These are phyloP conservation scores for Hetaerina americana DNA, from an alignment of 1,140 invertebrate genomes.

Conservation along the genomic window DNA sequence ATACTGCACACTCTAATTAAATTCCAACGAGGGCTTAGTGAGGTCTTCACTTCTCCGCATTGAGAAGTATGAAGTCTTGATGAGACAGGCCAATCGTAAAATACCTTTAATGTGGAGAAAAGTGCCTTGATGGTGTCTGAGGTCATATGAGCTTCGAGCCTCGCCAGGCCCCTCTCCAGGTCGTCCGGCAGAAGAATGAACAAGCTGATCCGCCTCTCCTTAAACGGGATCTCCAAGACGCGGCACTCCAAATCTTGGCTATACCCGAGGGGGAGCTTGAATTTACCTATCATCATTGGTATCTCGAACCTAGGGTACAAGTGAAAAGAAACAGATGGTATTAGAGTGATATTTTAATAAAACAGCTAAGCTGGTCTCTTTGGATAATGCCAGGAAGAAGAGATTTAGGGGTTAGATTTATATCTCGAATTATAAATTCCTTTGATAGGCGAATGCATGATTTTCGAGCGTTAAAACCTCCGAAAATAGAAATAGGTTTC, in stretches of 20 bases:
- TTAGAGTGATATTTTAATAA: neutral
- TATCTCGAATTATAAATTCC: too few relatives aligned
- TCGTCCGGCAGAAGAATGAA: constrained; percentile 27
- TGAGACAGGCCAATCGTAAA: neutral
- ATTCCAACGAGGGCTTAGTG: too few relatives aligned
- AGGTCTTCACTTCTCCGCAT: too few relatives aligned
- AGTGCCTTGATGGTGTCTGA: constrained; percentile 24
- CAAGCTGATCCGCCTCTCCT: constrained; percentile 21
- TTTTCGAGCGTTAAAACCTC: too few relatives aligned
- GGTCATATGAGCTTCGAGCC: constrained; percentile 22
- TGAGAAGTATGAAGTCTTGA: neutral
- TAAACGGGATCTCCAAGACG: constrained; percentile 25
- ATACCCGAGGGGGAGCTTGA: constrained; percentile 23
- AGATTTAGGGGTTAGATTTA: too few relatives aligned
- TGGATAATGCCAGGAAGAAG: too few relatives aligned
- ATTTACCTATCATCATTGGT: constrained; percentile 27
- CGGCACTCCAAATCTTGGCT: constrained; percentile 23
- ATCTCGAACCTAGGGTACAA: constrained; percentile 22
- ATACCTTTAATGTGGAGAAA: constrained; percentile 24
- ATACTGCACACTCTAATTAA: neutral
- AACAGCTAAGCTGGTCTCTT: too few relatives aligned
- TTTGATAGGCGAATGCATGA: too few relatives aligned
- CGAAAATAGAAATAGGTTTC: too few relatives aligned
- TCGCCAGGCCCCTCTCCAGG: constrained; percentile 18
- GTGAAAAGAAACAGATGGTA: neutral